Base-by-base conservation (phyloP, 2,113 vertebrate genomes). In the Ammodramus savannarum region DNA sequence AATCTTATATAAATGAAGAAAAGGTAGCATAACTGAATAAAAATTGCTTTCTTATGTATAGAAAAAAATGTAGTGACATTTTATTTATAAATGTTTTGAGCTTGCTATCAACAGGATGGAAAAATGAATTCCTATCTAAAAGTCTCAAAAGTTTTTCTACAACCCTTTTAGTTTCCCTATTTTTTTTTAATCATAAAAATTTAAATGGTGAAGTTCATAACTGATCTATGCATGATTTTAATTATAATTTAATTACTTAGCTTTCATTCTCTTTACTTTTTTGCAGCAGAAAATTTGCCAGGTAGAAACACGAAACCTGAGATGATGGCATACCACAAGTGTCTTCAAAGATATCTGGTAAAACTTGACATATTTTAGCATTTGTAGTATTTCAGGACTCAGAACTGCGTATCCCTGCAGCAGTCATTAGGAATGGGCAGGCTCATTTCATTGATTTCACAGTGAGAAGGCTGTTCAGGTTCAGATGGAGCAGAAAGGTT, bases 401-500 rank as follows among this genome's bases (percentile, higher is more conserved):
- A 43, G 26, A 92, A 76, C 26, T 87, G 73, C 34, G 9, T 76
- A 73, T 82, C 21, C 20, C 29, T 87, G 38, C 38, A 85, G 61
- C 11, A 86, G 44, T 68, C 57, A 54, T 93, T 89, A 68, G 52
- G 48, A 95, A 87, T 78, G 31, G 73, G 18, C 34, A 95, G 65
- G 52, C 20, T 93, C 52, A 55, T 95, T 91, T 93, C 57, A 87
- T 94, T 93, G 95, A 92, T 52, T 90, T 73, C 11, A 1, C n/a
- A 48, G 48, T 41, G 39, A 71, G 43, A 87, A 87, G 48, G 22
- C 41, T 94, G 68, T 38, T 95, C 80, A 81, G 89, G 72, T 72
- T 95, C 73, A 93, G 80, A 84, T 54, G 73, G 72, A 95, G 89
- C 68, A 90, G 87, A 95, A 96, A 96, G 89, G 86, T 97, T 95